A percentile compares a stretch with the other conserved stretches of the same genome.
These are phyloP conservation scores for Pollimyrus isidori DNA, from an alignment of 2,113 vertebrate genomes.

Conservation along the genomic window DNA sequence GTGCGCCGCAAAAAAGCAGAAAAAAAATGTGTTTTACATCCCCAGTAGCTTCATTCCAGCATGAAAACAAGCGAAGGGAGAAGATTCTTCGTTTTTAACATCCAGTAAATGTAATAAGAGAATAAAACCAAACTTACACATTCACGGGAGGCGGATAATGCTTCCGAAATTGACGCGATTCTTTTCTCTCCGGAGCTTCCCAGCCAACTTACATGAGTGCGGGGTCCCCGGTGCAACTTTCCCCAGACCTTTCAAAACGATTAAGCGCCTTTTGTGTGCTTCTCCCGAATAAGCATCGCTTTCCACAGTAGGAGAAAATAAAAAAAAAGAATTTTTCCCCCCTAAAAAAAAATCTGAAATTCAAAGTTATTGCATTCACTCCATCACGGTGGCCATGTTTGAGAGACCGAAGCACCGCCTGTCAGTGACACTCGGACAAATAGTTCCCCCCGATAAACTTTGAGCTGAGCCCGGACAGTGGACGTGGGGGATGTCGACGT, in stretches of 20 bases:
- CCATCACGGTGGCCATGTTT: slow-evolving; percentile 77
- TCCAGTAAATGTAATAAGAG: slow-evolving; percentile 6
- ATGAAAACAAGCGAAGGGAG: slow-evolving; percentile 16
- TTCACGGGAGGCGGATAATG: slow-evolving; percentile 22
- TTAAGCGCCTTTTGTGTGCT: slow-evolving; percentile 30
- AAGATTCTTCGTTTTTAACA: background rate
- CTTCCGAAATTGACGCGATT: slow-evolving; percentile 67
- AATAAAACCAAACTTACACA: slow-evolving; percentile 19
- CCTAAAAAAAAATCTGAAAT: slow-evolving; percentile 50
- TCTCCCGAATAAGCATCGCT: slow-evolving; percentile 45
- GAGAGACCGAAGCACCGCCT: slow-evolving; percentile 65
- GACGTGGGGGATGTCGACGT: background rate
- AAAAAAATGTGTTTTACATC: slow-evolving; percentile 24
- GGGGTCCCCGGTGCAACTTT: slow-evolving; percentile 50
- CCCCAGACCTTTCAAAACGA: slow-evolving; percentile 40
- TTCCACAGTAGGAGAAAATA: slow-evolving; percentile 19
- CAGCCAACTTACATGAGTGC: slow-evolving; percentile 57
- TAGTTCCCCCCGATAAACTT: slow-evolving; percentile 41
- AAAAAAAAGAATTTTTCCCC: slow-evolving; percentile 37
- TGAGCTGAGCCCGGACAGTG: slow-evolving; percentile 8
- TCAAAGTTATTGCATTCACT: slow-evolving; percentile 68
- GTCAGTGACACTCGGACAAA: slow-evolving; percentile 54
- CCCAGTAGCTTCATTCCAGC: slow-evolving; percentile 2
- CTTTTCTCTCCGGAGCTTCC: slow-evolving; percentile 62
- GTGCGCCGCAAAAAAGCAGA: slow-evolving; percentile 8